Percentiles rank a stretch among this genome's conserved stretches.
Evolutionary conservation across 2,113 vertebrate species (phyloP).

Genomic region (Verasper variegatus): DNA sequence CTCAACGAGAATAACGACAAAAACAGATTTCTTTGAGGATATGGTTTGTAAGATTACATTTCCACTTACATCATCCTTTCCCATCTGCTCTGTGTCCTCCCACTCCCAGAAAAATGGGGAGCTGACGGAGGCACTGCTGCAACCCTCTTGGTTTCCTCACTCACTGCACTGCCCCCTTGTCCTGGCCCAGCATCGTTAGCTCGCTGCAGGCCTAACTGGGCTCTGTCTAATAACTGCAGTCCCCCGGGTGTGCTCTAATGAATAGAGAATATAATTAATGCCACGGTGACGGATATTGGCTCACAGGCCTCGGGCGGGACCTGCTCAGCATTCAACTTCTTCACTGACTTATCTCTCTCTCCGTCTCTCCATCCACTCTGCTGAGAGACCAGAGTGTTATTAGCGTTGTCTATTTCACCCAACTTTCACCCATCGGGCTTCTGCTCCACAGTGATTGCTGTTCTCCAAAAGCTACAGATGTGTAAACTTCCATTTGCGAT

Average conservation of each 20-base stretch:
- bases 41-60: conserved; percentile 39
- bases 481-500: conserved; percentile 27
- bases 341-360: conserved; percentile 54
- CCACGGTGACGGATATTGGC: conserved; percentile 76
- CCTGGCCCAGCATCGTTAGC: conserved; percentile 63
- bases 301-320: conserved; percentile 58
- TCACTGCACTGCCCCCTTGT: conserved; percentile 62
- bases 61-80: conserved; percentile 55
- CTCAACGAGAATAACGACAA: conserved; percentile 23
- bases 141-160: conserved; percentile 51
- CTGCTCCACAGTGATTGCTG: conserved; percentile 6
- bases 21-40: conserved; percentile 38
- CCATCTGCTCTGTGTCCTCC: conserved; percentile 44
- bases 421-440: conserved; percentile 17
- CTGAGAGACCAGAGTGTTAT: background rate
- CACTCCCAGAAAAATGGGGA: conserved; percentile 22
- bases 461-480: conserved; percentile 29
- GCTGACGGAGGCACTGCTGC: conserved; percentile 48
- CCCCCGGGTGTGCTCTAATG: conserved; percentile 74
- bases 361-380: conserved; percentile 32
- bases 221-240: conserved; percentile 75
- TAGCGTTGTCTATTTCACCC: conserved; percentile 1
- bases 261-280: conserved; percentile 82
- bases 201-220: conserved; percentile 79
- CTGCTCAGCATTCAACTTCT: conserved; percentile 64